Percentiles rank a stretch among this genome's conserved stretches.
Conservation (phyloP, 2,888 invertebrate genomes). For the Apotomis capreana region DNA sequence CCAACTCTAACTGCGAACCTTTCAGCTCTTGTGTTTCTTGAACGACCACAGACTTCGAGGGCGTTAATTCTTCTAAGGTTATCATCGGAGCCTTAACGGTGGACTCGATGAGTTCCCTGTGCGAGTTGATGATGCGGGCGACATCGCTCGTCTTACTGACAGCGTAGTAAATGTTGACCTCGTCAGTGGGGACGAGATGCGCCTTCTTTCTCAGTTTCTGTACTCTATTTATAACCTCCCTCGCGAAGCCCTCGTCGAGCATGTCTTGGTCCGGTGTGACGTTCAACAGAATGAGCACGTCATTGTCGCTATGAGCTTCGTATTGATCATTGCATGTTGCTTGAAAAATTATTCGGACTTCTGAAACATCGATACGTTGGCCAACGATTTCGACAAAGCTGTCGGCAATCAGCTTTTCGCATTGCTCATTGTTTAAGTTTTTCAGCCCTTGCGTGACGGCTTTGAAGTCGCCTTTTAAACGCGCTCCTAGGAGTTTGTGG, state of each 20-base stretch:
- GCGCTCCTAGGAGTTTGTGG: slow-evolving; percentile 93
- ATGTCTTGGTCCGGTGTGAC: slow-evolving; percentile 94
- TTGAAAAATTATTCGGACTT: slow-evolving; percentile 92
- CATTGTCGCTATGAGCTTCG: slow-evolving; percentile 95
- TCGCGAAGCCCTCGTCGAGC: slow-evolving; percentile 96
- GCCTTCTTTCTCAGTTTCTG: slow-evolving; percentile 98
- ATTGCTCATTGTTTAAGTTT: slow-evolving; percentile 88
- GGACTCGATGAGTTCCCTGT: slow-evolving; percentile 89
- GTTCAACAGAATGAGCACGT: slow-evolving; percentile 94
- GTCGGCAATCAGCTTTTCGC: slow-evolving; percentile 88
- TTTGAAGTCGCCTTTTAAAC: slow-evolving; percentile 96
- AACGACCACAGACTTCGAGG: slow-evolving; percentile 83
- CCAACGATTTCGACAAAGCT: slow-evolving; percentile 90
- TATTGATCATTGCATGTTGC: slow-evolving; percentile 88
- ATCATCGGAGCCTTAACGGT: slow-evolving; percentile 92
- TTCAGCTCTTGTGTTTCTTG: slow-evolving; percentile 90
- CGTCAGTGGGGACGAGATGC: slow-evolving; percentile 95
- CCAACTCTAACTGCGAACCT: slow-evolving; percentile 87
- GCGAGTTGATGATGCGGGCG: slow-evolving; percentile 86
- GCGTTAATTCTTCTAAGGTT: slow-evolving; percentile 74
- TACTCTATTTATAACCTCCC: slow-evolving; percentile 97
- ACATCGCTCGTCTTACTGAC: slow-evolving; percentile 85
- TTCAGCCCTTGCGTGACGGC: slow-evolving; percentile 92
- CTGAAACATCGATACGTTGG: slow-evolving; percentile 89
- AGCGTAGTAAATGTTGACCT: slow-evolving; percentile 91